These are phyloP conservation scores for Limonius californicus DNA, from an alignment of 1,140 invertebrate species.

Conservation along the genomic window DNA sequence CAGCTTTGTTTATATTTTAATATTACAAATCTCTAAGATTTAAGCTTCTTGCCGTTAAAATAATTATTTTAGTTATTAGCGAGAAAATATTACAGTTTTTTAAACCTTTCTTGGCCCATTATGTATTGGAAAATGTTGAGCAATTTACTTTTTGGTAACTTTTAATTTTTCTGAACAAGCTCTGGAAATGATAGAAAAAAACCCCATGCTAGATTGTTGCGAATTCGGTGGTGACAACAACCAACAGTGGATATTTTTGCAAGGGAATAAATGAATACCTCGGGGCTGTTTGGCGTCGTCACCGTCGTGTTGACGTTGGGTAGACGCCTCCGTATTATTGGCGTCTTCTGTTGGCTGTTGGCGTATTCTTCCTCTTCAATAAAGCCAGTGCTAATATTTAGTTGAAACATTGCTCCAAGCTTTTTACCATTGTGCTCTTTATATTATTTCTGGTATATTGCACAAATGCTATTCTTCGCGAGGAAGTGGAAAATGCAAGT, in stretches of 20 bases:
- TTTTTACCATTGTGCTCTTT: conserved; percentile 9
- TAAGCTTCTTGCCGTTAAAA: too few relatives aligned
- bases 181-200: too few relatives aligned
- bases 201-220: too few relatives aligned
- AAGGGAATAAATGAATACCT: conserved; percentile 39
- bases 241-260: conserved; percentile 29
- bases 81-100: too few relatives aligned
- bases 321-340: conserved; percentile 38
- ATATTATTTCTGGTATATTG: not conserved
- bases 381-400: conserved; percentile 32
- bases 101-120: too few relatives aligned
- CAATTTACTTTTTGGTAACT: too few relatives aligned
- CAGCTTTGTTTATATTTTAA: too few relatives aligned
- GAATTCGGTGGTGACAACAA: not conserved
- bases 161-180: too few relatives aligned
- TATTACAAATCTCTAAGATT: too few relatives aligned
- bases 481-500: too few relatives aligned
- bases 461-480: not conserved
- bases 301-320: conserved; percentile 38
- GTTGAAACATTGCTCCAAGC: conserved; percentile 20
- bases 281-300: conserved; percentile 33
- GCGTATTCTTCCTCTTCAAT: conserved; percentile 42
- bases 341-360: conserved; percentile 38
- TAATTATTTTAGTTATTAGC: too few relatives aligned
- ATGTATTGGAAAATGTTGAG: too few relatives aligned